Evolutionary conservation across 2,797 vertebrate species (phyloP).

Genomic region (Pseudochromis fuscus): DNA sequence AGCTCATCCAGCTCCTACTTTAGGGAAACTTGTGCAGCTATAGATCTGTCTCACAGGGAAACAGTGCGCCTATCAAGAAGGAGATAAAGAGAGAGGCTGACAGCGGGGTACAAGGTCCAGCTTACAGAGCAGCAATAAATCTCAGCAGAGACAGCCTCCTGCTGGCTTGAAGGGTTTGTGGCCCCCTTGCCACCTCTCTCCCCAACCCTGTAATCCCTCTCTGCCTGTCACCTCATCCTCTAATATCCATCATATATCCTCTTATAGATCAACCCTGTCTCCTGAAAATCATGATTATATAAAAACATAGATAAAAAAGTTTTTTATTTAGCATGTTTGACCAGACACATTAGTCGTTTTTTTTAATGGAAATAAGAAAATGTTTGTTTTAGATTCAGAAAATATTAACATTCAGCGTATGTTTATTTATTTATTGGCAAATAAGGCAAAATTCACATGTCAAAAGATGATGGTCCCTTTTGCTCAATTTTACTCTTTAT

Average conservation of each 20-base stretch:
- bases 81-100: constrained; percentile 61
- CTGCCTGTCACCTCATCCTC: constrained; percentile 35
- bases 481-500: neutral
- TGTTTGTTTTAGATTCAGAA: neutral
- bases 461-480: neutral
- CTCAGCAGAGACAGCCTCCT: constrained; percentile 53
- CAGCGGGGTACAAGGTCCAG: constrained; percentile 62
- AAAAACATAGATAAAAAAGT: too few relatives aligned
- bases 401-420: neutral
- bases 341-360: neutral
- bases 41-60: constrained; percentile 43
- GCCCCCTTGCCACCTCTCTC: constrained; percentile 58
- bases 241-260: constrained; percentile 14
- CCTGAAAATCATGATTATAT: neutral
- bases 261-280: constrained; percentile 21
- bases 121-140: constrained; percentile 65
- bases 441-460: neutral
- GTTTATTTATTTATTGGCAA: neutral
- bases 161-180: constrained; percentile 66
- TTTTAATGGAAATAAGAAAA: neutral
- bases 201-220: constrained; percentile 20
- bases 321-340: neutral
- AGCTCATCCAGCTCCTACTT: constrained; percentile 26
- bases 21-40: constrained; percentile 39
- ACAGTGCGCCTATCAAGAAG: constrained; percentile 38